Conservation (phyloP, 2,797 vertebrate genomes). For the Tapera naevia region DNA sequence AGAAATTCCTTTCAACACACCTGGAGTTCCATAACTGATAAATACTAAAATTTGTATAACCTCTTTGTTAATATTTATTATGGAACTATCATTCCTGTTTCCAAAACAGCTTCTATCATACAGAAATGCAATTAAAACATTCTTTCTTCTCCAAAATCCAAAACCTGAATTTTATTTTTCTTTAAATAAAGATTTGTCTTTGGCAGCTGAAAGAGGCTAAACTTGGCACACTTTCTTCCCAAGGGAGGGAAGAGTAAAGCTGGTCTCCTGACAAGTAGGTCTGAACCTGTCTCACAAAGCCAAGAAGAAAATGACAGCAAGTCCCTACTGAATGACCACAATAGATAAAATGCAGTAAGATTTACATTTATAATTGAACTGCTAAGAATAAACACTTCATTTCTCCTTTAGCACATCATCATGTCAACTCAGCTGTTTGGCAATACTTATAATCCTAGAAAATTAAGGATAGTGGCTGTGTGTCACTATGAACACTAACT, state of each 20-base stretch:
- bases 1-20: not conserved
- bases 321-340: not conserved
- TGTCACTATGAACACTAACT: not conserved
- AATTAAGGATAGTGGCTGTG: not conserved
- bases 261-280: not conserved
- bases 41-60: not conserved
- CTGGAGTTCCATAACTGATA: not conserved
- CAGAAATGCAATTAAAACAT: not conserved
- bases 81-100: not conserved
- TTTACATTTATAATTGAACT: not conserved
- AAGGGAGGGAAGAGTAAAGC: not conserved
- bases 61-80: not conserved
- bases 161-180: not conserved
- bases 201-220: not conserved
- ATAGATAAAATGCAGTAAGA: not conserved
- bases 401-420: not conserved
- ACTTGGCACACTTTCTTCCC: not conserved
- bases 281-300: not conserved
- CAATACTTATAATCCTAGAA: not conserved
- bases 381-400: not conserved
- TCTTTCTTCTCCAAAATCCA: not conserved
- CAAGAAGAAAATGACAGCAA: not conserved
- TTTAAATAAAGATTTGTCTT: not conserved
- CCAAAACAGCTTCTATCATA: not conserved
- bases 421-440: rapidly evolving